These are phyloP conservation scores for Spermophilus dauricus DNA, from an alignment of 2,113 vertebrate species.

Conservation along the genomic window DNA sequence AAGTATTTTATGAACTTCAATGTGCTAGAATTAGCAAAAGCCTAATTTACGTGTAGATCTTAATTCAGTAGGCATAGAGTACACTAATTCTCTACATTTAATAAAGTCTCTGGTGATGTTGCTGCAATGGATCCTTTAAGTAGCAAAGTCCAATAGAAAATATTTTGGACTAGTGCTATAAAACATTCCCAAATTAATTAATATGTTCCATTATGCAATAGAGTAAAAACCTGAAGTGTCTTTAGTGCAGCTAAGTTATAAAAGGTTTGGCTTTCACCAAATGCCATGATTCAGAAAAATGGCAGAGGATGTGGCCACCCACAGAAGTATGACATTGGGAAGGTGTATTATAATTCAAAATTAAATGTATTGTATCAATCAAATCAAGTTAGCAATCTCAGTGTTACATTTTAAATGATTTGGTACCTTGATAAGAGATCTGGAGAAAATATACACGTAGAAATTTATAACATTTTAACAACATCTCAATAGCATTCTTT, in stretches of 20 bases:
- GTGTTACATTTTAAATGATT: background rate
- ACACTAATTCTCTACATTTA: background rate
- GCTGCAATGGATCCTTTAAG: background rate
- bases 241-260: background rate
- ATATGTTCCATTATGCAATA: background rate
- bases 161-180: background rate
- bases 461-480: background rate
- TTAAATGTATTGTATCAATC: background rate
- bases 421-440: background rate
- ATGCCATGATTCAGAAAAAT: background rate
- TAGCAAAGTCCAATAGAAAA: background rate
- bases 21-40: background rate
- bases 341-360: background rate
- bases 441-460: background rate
- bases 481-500: background rate
- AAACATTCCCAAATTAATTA: background rate
- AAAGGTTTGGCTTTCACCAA: background rate
- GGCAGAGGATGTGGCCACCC: too few species aligned
- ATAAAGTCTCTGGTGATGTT: background rate
- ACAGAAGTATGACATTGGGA: background rate
- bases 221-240: background rate
- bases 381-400: background rate
- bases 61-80: too few species aligned
- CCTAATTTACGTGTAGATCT: background rate
- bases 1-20: background rate